Evolutionary conservation across 2,888 invertebrate species (phyloP).

Genomic region (Drosophila setosimentum): DNA sequence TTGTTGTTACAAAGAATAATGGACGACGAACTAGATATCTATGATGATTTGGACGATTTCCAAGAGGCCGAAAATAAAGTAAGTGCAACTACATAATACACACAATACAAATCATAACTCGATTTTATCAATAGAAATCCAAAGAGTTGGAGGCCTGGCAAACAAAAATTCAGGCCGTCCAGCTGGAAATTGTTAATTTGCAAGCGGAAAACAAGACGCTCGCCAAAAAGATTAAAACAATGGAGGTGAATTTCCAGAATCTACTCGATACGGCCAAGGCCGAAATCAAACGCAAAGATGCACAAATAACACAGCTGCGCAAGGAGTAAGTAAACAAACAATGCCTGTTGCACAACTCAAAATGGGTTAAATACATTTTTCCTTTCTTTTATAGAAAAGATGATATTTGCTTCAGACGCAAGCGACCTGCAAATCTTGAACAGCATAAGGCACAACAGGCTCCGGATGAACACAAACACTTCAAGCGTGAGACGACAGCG

Average conservation of each 20-base stretch:
- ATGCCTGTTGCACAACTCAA: constrained; percentile 1
- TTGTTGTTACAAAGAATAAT: constrained; percentile 21
- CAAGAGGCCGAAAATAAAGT: constrained; percentile 78
- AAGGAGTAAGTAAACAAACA: constrained; percentile 76
- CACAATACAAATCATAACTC: background rate
- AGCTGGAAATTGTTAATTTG: constrained; percentile 64
- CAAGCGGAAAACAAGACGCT: constrained; percentile 70
- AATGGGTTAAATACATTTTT: background rate
- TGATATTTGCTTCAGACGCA: constrained; percentile 82
- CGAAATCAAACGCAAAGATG: constrained; percentile 82
- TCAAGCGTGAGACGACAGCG: background rate
- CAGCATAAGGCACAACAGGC: background rate
- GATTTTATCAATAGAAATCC: constrained; percentile 67
- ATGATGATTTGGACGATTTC: constrained; percentile 83
- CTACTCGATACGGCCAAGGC: constrained; percentile 81
- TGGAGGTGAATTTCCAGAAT: constrained; percentile 81
- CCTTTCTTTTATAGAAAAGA: constrained; percentile 70
- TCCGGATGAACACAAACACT: constrained; percentile 17
- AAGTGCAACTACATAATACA: constrained; percentile 19
- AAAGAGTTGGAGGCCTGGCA: constrained; percentile 73
- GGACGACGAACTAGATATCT: constrained; percentile 74
- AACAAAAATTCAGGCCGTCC: constrained; percentile 63
- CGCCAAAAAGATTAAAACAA: constrained; percentile 70
- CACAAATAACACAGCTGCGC: constrained; percentile 73
- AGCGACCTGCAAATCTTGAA: constrained; percentile 19